Base-by-base conservation (phyloP, 2,113 vertebrate genomes). In the Brachirus orientalis region DNA sequence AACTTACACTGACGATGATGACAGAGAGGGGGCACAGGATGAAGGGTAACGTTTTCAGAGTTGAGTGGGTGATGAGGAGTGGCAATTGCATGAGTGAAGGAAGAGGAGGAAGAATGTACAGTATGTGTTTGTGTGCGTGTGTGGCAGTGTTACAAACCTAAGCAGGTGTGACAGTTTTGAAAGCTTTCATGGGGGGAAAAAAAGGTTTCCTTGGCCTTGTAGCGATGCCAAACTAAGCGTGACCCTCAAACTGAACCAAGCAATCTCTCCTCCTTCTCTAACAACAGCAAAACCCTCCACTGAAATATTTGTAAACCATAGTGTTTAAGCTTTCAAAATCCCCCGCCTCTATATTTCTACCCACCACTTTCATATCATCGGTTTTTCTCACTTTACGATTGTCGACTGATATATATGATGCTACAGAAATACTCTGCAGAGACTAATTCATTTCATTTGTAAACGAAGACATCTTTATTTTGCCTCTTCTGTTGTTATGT, bases 161-260 rank as follows among this genome's bases (percentile, higher is more conserved):
- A 89, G 80, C 80, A 84, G 80, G 77, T 90, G 87, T 91, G 90
- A 87, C 86, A 80, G 75, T 65, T 84, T 80, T 85, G 86, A 87
- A 79, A 85, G 87, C 72, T 83, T 88, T 88, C 76, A 72, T 63
- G 61, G 73, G 52, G 74, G 61, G 80, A 80, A 64, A 80, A 64
- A 80, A 76, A 76, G 77, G 51, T 81, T 82, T 64, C 69, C 59
- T 52, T 68, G 74, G 75, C 79, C 85, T 86, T 58, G 75, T 81
- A 74, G 80, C 35, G 10, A 81, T 81, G 84, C 79, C 85, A 89
- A 91, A 88, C 80, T 83, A 84, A 85, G 84, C 71, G 28, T 84
- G 70, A 87, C 85, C 84, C 80, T 77, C 58, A 20, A 48, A 40
- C 60, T 60, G 80, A 86, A 62, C 75, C 47, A 66, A 70, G 70